Evolutionary conservation across 2,888 invertebrate species (phyloP).

Genomic region (Deladenus siricidicola): DNA sequence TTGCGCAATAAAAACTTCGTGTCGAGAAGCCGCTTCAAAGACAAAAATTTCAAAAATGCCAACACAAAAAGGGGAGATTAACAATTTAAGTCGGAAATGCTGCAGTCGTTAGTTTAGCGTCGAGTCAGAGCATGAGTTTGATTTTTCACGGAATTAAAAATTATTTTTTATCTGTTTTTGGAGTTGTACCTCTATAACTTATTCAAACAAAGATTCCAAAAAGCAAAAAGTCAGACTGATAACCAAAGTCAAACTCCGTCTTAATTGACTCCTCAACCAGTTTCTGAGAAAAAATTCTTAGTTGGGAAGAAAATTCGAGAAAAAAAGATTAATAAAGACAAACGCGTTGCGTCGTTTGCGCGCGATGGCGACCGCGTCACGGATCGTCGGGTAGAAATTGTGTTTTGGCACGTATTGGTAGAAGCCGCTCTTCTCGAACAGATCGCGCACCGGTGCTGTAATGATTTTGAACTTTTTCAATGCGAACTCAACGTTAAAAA

Average conservation of each 20-base stretch:
- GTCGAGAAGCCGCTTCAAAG: not conserved
- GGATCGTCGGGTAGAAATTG: slow-evolving; percentile 51
- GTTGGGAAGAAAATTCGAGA: not conserved
- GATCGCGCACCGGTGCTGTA: slow-evolving; percentile 45
- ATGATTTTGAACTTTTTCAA: slow-evolving; percentile 1
- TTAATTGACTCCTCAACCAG: not conserved
- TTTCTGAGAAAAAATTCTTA: not conserved
- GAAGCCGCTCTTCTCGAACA: slow-evolving; percentile 46
- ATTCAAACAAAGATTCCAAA: too few species aligned
- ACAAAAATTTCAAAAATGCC: not conserved
- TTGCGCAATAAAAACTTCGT: not conserved
- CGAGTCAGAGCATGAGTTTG: too few species aligned
- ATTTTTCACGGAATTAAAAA: too few species aligned
- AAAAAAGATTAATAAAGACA: not conserved
- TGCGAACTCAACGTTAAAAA: too few species aligned
- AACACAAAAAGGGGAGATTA: too few species aligned
- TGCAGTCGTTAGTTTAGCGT: too few species aligned
- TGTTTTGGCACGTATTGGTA: slow-evolving; percentile 45
- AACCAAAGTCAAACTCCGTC: too few species aligned
- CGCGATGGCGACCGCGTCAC: slow-evolving; percentile 49
- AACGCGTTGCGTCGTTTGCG: slow-evolving; percentile 33
- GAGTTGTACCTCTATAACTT: too few species aligned
- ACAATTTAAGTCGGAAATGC: too few species aligned
- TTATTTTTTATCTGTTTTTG: too few species aligned
- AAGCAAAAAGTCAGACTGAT: too few species aligned